Evolutionary conservation across 2,888 invertebrate genomes (phyloP).

Genomic region (Zygogramma bicolorata): DNA sequence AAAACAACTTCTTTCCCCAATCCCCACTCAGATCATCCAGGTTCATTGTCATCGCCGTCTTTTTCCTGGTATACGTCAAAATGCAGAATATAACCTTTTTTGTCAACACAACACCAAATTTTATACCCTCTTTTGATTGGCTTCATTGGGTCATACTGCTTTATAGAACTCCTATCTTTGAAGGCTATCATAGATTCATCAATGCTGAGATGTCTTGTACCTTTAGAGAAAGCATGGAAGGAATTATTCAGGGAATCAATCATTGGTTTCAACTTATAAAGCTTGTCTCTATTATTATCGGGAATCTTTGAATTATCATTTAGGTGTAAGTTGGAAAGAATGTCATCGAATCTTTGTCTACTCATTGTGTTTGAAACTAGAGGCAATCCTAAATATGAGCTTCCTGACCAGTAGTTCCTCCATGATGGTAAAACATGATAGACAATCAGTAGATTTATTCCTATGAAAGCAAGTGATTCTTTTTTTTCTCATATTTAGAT

Average conservation of each 20-base stretch:
- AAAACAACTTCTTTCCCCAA: constrained; percentile 29
- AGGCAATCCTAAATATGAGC: constrained; percentile 18
- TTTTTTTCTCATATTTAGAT: constrained; percentile 28
- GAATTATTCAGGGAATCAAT: constrained; percentile 20
- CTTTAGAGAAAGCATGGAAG: constrained; percentile 12
- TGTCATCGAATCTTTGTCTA: constrained; percentile 32
- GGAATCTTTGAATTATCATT: constrained; percentile 23
- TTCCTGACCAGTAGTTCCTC: constrained; percentile 18
- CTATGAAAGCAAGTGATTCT: constrained; percentile 33
- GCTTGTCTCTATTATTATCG: constrained; percentile 22
- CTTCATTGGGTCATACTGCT: not conserved
- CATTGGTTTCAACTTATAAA: constrained; percentile 17
- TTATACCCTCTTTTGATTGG: constrained; percentile 38
- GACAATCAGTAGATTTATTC: too few species aligned
- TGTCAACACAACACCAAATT: constrained; percentile 35
- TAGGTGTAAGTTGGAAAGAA: constrained; percentile 17
- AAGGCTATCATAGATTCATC: too few species aligned
- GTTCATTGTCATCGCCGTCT: constrained; percentile 27
- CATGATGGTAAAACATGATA: constrained; percentile 31
- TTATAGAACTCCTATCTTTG: not conserved
- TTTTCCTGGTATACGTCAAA: constrained; percentile 48
- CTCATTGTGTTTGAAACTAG: too few species aligned
- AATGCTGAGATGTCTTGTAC: constrained; percentile 12
- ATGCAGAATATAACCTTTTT: constrained; percentile 36
- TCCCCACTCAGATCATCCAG: constrained; percentile 24